phyloP scores from a whole-genome alignment of 2,113 vertebrate species.

The Podarcis cretensis region DNA sequence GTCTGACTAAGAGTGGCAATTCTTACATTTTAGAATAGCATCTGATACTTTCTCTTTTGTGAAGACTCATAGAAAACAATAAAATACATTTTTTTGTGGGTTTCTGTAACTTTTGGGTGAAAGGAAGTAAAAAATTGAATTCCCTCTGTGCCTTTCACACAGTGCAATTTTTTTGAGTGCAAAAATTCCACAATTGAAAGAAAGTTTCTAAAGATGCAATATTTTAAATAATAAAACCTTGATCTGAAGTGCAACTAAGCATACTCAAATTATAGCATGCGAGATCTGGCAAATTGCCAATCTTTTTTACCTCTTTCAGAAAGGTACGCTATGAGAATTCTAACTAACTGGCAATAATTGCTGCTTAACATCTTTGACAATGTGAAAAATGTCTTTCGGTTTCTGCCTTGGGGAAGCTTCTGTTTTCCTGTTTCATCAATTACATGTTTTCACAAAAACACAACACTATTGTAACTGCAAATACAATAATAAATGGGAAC shows the following conservation, averaged over 20 bases:
- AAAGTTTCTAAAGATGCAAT: not conserved
- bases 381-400: conserved; percentile 60
- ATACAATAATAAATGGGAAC: conserved; percentile 52
- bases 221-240: conserved; percentile 21
- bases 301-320: conserved; percentile 40
- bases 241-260: conserved; percentile 34
- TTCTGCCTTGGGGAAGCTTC: conserved; percentile 63
- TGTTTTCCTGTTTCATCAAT: conserved; percentile 65
- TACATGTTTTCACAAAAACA: conserved; percentile 56
- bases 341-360: conserved; percentile 40
- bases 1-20: not conserved
- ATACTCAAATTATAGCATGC: conserved; percentile 36
- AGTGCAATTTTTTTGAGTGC: not conserved
- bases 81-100: not conserved
- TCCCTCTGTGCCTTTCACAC: not conserved
- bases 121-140: not conserved
- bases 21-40: conserved; percentile 5
- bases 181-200: not conserved
- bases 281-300: conserved; percentile 25
- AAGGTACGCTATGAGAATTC: conserved; percentile 10
- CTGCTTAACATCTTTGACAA: conserved; percentile 57
- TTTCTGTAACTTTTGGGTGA: not conserved
- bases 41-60: not conserved
- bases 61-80: not conserved
- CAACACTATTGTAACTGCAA: conserved; percentile 46